Evolutionary conservation across 2,113 vertebrate species (phyloP).

Genomic region (Megaceryle maxima): DNA sequence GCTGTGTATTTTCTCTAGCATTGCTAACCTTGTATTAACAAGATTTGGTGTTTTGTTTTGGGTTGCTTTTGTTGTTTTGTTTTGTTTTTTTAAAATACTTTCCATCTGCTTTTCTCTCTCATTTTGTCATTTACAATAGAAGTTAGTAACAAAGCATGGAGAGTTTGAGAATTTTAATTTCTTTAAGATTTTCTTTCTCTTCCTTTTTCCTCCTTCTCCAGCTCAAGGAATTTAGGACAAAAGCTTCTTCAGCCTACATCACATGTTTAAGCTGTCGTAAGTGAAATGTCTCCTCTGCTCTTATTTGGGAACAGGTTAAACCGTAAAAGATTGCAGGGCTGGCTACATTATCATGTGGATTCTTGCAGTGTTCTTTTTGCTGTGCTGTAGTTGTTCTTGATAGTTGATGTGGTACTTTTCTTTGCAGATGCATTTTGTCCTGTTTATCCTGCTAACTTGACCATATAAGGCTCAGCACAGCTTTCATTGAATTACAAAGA

Average conservation of each 20-base stretch:
- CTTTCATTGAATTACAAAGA: neutral
- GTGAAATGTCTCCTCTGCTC: neutral
- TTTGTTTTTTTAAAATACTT: neutral
- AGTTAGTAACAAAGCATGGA: neutral
- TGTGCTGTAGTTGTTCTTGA: neutral
- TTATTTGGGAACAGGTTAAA: neutral
- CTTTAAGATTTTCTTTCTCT: neutral
- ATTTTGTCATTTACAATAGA: neutral
- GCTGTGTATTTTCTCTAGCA: neutral
- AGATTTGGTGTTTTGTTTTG: neutral
- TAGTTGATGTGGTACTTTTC: neutral
- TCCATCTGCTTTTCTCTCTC: neutral
- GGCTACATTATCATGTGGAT: neutral
- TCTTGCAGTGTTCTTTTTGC: neutral
- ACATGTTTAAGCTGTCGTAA: neutral
- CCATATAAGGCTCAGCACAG: neutral
- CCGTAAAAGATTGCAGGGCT: neutral
- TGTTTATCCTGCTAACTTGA: neutral
- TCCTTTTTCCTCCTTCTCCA: neutral
- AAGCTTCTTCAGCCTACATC: neutral
- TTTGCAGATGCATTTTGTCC: neutral
- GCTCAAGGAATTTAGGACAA: neutral
- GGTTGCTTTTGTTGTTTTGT: too few species aligned
- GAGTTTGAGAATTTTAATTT: neutral
- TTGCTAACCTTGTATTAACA: neutral